Base-by-base conservation (phyloP, 2,113 vertebrate species). In the Limnothrissa miodon region DNA sequence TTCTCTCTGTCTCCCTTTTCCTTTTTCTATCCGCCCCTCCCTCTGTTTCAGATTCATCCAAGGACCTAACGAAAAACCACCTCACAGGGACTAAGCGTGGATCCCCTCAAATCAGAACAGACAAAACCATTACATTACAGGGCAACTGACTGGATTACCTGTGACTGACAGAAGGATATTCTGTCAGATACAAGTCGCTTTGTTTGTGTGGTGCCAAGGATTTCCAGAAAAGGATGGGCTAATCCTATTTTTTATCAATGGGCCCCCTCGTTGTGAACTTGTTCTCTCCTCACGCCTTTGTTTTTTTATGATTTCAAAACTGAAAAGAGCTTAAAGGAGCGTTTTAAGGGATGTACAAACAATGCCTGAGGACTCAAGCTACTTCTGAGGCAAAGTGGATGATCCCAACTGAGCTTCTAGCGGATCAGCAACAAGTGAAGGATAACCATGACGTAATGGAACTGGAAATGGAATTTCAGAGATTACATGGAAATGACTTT, bases 41-140 rank as follows among this genome's bases (percentile, higher is more conserved):
- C 23, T 93, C 90, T 92, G 51, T 95, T 96, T 89, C 95, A 99
- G 98, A 99, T 99, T 95, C 96, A 99, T 92, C 97, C 98, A 23
- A 96, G 97, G 95, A 97, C 97, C 95, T 99, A 99, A 98, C 93
- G 91, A 93, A 93, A 91, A 9, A 86, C 89, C 46, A 89, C 84
- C 90, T 92, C 79, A 87, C 89, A 36, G 89, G 88, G 93, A 87
- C 85, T 70, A 62, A 78, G 82, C 87, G 91, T 94, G 92, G 92
- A 94, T 93, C 93, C 85, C 93, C 89, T 84, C 88, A 90, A 90
- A 53, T 89, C 89, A 90, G 87, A 94, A 95, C 85, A 87, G 92
- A 94, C 93, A 92, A 91, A 94, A 96, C 92, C 95, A 95, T 95
- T 95, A 91, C 92, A 93, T 95, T 93, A 92, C 91, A 90, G 92